Evolutionary conservation across 2,888 invertebrate species (phyloP).

Genomic region (Drosophila suboccidentalis): DNA sequence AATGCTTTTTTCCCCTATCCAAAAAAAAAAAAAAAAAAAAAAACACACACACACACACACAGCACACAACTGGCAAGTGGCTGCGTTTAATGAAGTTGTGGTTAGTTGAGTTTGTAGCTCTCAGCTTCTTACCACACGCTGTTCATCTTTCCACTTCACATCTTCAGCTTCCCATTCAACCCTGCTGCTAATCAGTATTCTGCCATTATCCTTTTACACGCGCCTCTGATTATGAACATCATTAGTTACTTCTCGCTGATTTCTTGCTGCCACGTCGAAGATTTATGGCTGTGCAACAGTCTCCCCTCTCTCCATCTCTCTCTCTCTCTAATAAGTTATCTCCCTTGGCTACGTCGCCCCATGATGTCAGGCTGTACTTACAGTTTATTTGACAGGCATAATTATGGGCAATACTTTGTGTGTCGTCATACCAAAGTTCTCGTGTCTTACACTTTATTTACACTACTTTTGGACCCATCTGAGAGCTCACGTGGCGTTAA

Average conservation of each 20-base stretch:
- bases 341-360: neutral
- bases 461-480: neutral
- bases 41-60: conserved; percentile 11
- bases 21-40: too few species aligned
- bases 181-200: conserved; percentile 64
- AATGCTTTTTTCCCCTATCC: too few species aligned
- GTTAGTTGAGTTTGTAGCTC: conserved; percentile 23
- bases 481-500: conserved; percentile 29
- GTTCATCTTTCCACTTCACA: too few species aligned
- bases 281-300: conserved; percentile 65
- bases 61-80: conserved; percentile 15
- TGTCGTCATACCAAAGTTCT: conserved; percentile 13
- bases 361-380: conserved; percentile 65
- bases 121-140: neutral
- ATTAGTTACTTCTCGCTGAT: conserved; percentile 73
- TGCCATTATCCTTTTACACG: conserved; percentile 76
- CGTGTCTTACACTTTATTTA: conserved; percentile 16
- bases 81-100: conserved; percentile 69
- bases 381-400: conserved; percentile 78
- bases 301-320: too few species aligned
- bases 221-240: conserved; percentile 78
- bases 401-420: conserved; percentile 51
- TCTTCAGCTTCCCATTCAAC: neutral
- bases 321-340: too few species aligned
- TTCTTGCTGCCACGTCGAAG: conserved; percentile 52